Evolutionary conservation across 2,888 invertebrate species (phyloP).

Genomic region (Oligia strigilis): DNA sequence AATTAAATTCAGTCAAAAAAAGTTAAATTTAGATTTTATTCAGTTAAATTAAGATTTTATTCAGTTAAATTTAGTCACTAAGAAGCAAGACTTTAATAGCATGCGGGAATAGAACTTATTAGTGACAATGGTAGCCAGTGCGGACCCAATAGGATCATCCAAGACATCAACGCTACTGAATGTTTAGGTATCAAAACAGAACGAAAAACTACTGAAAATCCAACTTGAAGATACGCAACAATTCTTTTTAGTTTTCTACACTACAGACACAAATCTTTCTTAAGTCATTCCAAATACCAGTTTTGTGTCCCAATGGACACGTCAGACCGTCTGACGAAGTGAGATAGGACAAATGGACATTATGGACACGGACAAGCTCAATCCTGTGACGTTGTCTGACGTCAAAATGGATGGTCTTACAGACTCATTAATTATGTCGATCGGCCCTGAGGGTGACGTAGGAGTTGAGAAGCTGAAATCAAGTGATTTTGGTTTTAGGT

Average conservation of each 20-base stretch:
- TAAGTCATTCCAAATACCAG: constrained; percentile 37
- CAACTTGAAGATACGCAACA: not conserved
- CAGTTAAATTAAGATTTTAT: no score
- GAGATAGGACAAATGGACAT: constrained; percentile 53
- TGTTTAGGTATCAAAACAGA: not conserved
- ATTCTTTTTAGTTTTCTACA: constrained; percentile 20
- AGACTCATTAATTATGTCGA: constrained; percentile 64
- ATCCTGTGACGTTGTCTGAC: constrained; percentile 41
- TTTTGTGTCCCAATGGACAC: constrained; percentile 45
- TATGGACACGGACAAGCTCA: constrained; percentile 46
- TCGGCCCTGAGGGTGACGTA: constrained; percentile 54
- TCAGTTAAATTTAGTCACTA: no score
- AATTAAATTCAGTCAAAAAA: not conserved
- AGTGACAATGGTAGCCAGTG: no score
- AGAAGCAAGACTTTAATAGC: not conserved
- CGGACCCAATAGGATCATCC: not conserved
- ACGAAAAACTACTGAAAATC: not conserved
- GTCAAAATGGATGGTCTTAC: constrained; percentile 45
- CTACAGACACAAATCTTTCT: not conserved
- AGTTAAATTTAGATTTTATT: no score
- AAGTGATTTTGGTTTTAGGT: constrained; percentile 47
- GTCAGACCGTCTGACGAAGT: constrained; percentile 46
- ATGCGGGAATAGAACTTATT: not conserved
- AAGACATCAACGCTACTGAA: no score
- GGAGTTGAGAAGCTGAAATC: constrained; percentile 22